Evolutionary conservation across 2,797 vertebrate genomes (phyloP), one percentile per base, ranked within the genome.

Genomic region (Pseudomugil tenellus): DNA sequence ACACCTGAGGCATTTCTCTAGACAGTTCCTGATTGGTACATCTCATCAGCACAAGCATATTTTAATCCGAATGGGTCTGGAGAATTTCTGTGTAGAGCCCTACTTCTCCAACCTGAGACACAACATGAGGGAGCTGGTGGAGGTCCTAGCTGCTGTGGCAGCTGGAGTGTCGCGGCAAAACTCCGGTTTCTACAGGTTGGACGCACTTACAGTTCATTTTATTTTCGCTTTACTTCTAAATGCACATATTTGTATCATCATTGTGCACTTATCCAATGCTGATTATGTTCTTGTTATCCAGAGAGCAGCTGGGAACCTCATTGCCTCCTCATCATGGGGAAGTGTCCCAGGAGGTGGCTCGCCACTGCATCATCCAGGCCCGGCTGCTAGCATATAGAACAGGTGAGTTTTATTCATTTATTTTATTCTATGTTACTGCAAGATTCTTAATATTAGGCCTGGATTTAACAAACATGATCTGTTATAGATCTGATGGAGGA

Each of bases 351-450:
- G 95, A 96, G 16, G 89, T 95, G 67, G 94, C 95, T 34, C 89
- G 92, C 62, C 97, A 99, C 81, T 98, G 97, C 70, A 95, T 97
- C 85, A 86, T 96, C 77, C 97, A 98, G 79, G 96, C 97, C 75
- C 91, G 91, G 1, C 91, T 99, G 3, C 90, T 99, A 72, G 92
- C 95, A 0, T 97, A 95, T 58, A 95, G 97, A 82, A 98, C 97
- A 92, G 97, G 97, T 98, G 77, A 89, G 94, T 75, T 59, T 58
- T 25, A 16, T 8, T 63, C 34, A 23, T 62, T 19, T 51, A 25
- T 51, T 25, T 51, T 8, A 3, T 29, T 29, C 14, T 6, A 19
- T 21, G 19, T 43, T n/a, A 9, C 41, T 8, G 3, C 6, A 41
- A 41, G 5, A 17, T 6, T 21, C 26, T 6, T 3, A 29, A 25